Conservation (phyloP, 2,113 vertebrate species). For the Hypanus sabinus region DNA sequence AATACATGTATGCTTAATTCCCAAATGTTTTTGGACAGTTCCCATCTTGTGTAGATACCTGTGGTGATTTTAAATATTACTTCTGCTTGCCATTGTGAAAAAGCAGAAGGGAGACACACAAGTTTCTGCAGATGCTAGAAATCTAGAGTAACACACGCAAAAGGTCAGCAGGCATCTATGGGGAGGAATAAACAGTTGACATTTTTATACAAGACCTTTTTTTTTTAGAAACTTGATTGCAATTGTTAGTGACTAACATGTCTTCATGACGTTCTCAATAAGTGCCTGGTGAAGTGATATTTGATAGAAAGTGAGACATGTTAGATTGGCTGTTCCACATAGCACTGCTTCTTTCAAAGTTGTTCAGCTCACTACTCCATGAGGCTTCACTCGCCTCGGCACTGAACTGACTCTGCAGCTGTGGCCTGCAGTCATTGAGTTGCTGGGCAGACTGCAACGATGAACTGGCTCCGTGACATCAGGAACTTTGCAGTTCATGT, state of each 20-base stretch:
- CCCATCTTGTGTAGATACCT: background rate
- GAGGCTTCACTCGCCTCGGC: no score
- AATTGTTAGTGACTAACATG: background rate
- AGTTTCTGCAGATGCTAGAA: no score
- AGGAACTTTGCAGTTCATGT: no score
- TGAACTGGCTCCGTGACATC: no score
- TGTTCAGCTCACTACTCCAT: no score
- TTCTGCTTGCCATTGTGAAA: background rate
- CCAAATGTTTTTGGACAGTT: background rate
- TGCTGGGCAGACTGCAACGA: no score
- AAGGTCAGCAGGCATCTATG: no score
- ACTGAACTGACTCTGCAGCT: no score
- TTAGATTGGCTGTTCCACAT: background rate
- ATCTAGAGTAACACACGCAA: no score
- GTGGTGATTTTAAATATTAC: background rate
- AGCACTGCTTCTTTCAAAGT: background rate
- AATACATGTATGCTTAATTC: background rate
- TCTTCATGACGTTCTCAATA: background rate
- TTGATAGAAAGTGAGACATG: background rate
- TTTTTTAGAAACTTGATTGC: background rate
- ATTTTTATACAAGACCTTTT: background rate
- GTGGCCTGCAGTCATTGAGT: no score
- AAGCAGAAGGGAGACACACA: no score
- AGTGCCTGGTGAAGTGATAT: background rate
- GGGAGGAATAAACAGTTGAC: no score